Evolutionary conservation across 1,140 invertebrate genomes (phyloP).

Genomic region (Venturia canescens): DNA sequence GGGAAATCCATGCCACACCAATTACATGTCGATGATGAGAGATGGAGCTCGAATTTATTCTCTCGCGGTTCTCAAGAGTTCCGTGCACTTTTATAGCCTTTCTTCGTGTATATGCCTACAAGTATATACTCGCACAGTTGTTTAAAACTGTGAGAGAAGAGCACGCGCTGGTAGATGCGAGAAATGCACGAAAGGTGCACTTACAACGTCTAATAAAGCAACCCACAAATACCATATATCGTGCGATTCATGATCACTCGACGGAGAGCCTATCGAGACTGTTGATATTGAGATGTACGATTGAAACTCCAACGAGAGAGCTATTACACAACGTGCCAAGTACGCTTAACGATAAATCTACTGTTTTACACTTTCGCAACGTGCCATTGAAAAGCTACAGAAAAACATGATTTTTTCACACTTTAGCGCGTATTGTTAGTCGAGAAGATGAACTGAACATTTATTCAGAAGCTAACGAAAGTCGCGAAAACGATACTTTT

Average conservation of each 20-base stretch:
- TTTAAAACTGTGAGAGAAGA: constrained; percentile 15
- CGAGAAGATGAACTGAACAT: too few relatives aligned
- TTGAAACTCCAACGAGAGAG: constrained; percentile 23
- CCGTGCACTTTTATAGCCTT: not conserved
- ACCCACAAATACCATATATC: constrained; percentile 34
- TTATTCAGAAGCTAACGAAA: too few relatives aligned
- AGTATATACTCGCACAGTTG: too few relatives aligned
- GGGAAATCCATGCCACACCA: constrained; percentile 52
- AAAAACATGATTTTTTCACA: not conserved
- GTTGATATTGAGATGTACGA: constrained; percentile 20
- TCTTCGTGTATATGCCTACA: not conserved
- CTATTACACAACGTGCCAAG: not conserved
- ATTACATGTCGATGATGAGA: constrained; percentile 54
- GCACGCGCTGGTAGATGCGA: not conserved
- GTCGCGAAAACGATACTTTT: too few relatives aligned
- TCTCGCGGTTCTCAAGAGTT: constrained; percentile 20
- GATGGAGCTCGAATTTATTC: constrained; percentile 25
- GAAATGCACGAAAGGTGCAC: constrained; percentile 23
- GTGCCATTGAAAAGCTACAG: not conserved
- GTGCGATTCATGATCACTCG: constrained; percentile 33
- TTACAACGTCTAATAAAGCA: constrained; percentile 36
- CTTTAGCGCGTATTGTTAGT: not conserved
- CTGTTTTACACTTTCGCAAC: constrained; percentile 6
- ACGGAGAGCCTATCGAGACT: not conserved
- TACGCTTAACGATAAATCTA: not conserved